phyloP scores from a whole-genome alignment of 1,140 invertebrate genomes.

The Mylabris phalerata region DNA sequence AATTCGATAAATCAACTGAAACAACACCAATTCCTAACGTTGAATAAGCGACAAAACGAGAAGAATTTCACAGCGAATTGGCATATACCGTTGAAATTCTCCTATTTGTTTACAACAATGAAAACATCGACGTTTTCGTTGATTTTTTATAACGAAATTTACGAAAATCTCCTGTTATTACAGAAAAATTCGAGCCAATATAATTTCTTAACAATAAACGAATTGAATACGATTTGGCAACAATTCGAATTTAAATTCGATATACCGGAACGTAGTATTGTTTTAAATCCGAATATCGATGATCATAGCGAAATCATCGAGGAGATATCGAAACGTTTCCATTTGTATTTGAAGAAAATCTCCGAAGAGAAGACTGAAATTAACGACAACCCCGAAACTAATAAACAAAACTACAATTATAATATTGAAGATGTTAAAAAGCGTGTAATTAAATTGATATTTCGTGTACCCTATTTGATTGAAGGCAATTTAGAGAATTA shows the following conservation, averaged over 20 bases:
- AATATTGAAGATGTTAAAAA: constrained; percentile 8
- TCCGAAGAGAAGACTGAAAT: constrained; percentile 13
- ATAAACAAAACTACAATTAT: neutral
- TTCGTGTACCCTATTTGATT: constrained; percentile 7
- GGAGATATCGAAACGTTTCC: constrained; percentile 45
- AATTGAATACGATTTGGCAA: constrained; percentile 35
- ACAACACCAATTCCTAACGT: constrained; percentile 50
- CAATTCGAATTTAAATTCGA: constrained; percentile 46
- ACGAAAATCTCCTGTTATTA: constrained; percentile 9
- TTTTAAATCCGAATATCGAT: constrained; percentile 50
- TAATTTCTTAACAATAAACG: constrained; percentile 24
- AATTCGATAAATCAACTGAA: constrained; percentile 52
- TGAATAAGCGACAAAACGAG: constrained; percentile 40
- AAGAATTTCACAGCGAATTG: constrained; percentile 9
- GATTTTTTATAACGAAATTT: constrained; percentile 11
- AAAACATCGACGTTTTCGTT: constrained; percentile 11
- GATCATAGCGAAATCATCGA: constrained; percentile 47
- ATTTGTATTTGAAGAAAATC: constrained; percentile 24
- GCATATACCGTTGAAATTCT: constrained; percentile 22
- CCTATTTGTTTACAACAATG: constrained; percentile 20
- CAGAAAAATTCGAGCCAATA: constrained; percentile 3
- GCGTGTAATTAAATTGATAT: constrained; percentile 3
- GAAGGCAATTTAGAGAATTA: constrained; percentile 3
- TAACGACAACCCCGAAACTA: constrained; percentile 6
- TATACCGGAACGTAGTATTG: constrained; percentile 55